Evolutionary conservation across 2,113 vertebrate species (phyloP).

Genomic region (Myotis davidii): DNA sequence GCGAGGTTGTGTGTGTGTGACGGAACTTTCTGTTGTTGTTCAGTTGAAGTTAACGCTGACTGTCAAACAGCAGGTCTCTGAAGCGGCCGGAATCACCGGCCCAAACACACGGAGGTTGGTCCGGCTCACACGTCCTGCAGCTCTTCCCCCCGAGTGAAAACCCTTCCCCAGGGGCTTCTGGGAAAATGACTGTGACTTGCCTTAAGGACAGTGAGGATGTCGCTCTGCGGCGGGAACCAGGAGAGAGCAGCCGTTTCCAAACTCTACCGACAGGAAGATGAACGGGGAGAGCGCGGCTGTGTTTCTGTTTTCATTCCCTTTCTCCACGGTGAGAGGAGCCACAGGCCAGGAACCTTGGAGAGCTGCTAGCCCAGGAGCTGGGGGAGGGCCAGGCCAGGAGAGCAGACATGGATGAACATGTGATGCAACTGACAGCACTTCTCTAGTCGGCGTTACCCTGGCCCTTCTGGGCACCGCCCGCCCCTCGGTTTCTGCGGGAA

Average conservation of each 20-base stretch:
- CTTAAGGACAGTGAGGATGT: neutral
- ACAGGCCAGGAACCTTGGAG: neutral
- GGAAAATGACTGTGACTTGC: neutral
- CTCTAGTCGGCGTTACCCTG: neutral
- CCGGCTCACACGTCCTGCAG: neutral
- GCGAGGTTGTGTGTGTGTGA: neutral
- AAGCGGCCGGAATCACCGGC: neutral
- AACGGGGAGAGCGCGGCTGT: neutral
- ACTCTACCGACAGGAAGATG: neutral
- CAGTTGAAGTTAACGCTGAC: neutral
- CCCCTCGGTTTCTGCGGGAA: too few relatives aligned
- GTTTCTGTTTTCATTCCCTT: neutral
- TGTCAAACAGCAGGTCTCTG: neutral
- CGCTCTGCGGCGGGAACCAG: neutral
- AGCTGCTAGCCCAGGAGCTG: neutral
- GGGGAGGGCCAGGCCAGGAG: neutral
- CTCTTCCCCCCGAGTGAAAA: neutral
- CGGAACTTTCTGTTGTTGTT: neutral
- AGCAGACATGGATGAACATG: neutral
- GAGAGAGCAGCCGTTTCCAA: neutral
- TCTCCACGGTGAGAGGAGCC: neutral
- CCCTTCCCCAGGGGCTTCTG: neutral
- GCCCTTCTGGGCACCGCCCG: neutral
- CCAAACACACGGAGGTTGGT: neutral
- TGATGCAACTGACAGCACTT: neutral